These are phyloP conservation scores for Gymnogyps californianus DNA, from an alignment of 2,113 vertebrate genomes.

Conservation along the genomic window DNA sequence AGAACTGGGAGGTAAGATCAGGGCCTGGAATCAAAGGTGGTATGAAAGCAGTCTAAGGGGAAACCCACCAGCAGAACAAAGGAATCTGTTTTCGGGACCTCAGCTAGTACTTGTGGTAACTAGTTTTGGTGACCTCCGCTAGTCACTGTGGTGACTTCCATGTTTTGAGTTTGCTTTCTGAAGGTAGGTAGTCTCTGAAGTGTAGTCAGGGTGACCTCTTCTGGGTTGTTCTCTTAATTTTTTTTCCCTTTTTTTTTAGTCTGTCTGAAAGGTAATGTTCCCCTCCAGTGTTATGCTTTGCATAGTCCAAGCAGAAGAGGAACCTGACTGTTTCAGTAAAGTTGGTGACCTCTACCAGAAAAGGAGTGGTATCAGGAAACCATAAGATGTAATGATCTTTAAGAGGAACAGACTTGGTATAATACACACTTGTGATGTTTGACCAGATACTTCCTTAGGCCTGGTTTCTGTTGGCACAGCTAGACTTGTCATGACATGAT, in stretches of 20 bases:
- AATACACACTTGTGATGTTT: neutral
- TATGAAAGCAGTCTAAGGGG: neutral
- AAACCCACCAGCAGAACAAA: neutral
- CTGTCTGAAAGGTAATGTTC: neutral
- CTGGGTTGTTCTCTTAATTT: neutral
- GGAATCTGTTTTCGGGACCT: neutral
- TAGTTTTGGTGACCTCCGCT: neutral
- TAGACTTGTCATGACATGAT: neutral
- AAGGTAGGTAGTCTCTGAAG: neutral
- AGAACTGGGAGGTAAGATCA: neutral
- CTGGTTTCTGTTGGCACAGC: neutral
- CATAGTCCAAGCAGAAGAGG: neutral
- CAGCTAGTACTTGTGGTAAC: neutral
- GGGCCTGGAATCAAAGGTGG: neutral
- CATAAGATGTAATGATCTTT: neutral
- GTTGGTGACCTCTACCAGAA: neutral
- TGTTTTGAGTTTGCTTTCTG: neutral
- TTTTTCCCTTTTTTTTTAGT: neutral
- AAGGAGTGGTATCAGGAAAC: neutral
- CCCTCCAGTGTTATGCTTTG: neutral
- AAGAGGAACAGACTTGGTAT: neutral
- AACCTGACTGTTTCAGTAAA: neutral
- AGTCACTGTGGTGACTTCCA: neutral
- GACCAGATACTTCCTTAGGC: neutral
- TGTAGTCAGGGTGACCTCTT: neutral